Evolutionary conservation across 2,797 vertebrate genomes (phyloP), one percentile per base, ranked within the genome.

Genomic region (Pseudochirops cupreus): DNA sequence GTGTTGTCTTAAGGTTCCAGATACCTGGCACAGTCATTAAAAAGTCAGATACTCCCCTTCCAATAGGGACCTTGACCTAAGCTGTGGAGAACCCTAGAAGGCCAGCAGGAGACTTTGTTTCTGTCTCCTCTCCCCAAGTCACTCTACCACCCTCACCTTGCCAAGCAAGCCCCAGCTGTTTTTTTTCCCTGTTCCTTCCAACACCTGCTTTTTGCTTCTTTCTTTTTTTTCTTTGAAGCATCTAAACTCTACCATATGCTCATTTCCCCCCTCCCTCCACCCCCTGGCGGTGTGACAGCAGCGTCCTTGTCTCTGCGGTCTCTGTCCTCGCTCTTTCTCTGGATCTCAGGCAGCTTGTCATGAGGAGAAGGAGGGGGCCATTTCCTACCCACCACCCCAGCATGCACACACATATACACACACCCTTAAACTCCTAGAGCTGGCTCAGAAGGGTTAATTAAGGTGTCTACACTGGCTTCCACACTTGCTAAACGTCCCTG

Each of bases 121-220:
- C 46, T 50, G 67, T 46, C 56, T 59, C 58, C 24, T 62, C 59
- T 82, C 67, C 10, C 50, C 31, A 39, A 31, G 92, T 87, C 74
- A 87, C 90, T 56, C 94, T 67, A 33, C 91, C 93, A 56, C 95
- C 94, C 94, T 93, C 46, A 12, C 55, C 16, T 0, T 13, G n/a
- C 31, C 95, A 62, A 33, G 82, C 87, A 90, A n/a, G 89, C 89
- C 90, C 97, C 97, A 96, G 98, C 89, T 97, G 97, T 97, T 97
- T 57, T 26, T 59, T 87, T 12, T 12, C 67, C 39, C 46, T 46
- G 56, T 94, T 57, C 6, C 0, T 92, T 62, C 95, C 31, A 39
- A 91, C 16, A n/a, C 92, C 96, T 94, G 96, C 53, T 67, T 95
- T 94, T 50, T 46, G 74, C 74, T 87, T 87, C 74, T 87, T 87